Conservation (phyloP, 2,797 vertebrate genomes). For the Syngnathus acus region DNA sequence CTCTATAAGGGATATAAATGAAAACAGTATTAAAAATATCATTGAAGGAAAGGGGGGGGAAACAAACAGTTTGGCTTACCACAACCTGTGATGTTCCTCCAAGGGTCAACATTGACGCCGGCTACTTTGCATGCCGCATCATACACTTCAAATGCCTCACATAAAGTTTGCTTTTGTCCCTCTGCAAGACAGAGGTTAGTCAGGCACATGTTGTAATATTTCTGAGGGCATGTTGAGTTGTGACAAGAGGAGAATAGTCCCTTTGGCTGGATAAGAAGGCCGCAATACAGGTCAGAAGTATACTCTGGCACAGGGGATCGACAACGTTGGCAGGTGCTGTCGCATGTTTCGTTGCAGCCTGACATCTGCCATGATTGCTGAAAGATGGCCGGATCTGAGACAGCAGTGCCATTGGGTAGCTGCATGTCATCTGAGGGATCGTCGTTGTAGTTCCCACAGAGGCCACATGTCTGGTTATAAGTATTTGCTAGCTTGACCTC, state of each 20-base stretch:
- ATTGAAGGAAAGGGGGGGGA: background rate
- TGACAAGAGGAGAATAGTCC: slow-evolving; percentile 32
- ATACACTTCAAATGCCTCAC: slow-evolving; percentile 21
- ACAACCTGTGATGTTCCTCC: slow-evolving; percentile 36
- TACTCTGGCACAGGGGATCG: background rate
- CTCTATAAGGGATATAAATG: slow-evolving; percentile 17
- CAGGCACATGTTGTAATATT: slow-evolving; percentile 31
- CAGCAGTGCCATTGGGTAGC: slow-evolving; percentile 13
- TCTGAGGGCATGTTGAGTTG: slow-evolving; percentile 7
- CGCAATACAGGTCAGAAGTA: slow-evolving; percentile 27
- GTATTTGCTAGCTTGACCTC: slow-evolving; percentile 14
- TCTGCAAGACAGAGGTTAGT: slow-evolving; percentile 17
- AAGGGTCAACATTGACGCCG: slow-evolving; percentile 14
- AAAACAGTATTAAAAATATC: background rate
- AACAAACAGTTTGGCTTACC: slow-evolving; percentile 21
- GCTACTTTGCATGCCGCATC: slow-evolving; percentile 30
- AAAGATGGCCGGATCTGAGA: slow-evolving; percentile 15
- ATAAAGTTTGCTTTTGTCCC: slow-evolving; percentile 11
- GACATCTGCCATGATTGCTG: slow-evolving; percentile 13
- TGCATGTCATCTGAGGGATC: slow-evolving; percentile 25
- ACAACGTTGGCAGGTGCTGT: slow-evolving; percentile 14
- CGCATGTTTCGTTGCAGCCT: slow-evolving; percentile 20
- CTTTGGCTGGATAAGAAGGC: slow-evolving; percentile 20
- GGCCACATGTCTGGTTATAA: slow-evolving; percentile 16
- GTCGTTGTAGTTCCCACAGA: slow-evolving; percentile 33